These are phyloP conservation scores for Semnornis frantzii DNA, from an alignment of 2,113 vertebrate species.

Conservation along the genomic window DNA sequence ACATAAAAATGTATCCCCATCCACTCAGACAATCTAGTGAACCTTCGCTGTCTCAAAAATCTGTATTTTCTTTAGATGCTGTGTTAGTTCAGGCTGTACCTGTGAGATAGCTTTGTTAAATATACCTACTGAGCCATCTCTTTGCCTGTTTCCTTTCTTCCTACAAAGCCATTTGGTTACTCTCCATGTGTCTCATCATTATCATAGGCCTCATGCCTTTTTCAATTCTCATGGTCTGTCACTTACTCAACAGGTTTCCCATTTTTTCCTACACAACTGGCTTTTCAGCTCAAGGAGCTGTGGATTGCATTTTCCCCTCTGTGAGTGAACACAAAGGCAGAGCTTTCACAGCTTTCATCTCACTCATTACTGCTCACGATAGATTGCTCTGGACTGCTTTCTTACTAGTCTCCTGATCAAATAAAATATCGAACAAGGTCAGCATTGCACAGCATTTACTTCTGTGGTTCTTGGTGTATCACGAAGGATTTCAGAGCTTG, in stretches of 20 bases:
- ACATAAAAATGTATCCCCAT: not conserved
- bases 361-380: not conserved
- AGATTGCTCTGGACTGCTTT: constrained; percentile 13
- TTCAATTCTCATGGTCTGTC: not conserved
- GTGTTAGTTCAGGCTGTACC: not conserved
- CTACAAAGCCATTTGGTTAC: not conserved
- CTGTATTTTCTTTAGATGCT: not conserved
- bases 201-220: not conserved
- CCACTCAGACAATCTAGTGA: not conserved
- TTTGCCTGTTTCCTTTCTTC: not conserved
- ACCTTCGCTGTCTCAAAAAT: not conserved
- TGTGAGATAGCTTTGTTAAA: not conserved
- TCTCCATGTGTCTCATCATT: not conserved
- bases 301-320: constrained; percentile 16
- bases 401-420: not conserved
- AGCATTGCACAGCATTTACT: not conserved
- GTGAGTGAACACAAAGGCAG: not conserved
- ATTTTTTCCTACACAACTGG: not conserved
- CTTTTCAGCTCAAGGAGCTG: not conserved
- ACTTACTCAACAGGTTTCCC: not conserved
- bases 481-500: constrained; percentile 49
- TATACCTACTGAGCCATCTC: not conserved
- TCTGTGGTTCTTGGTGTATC: constrained; percentile 23
- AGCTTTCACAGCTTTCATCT: constrained; percentile 17
- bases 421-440: not conserved